Evolutionary conservation across 2,888 invertebrate species (phyloP), one percentile per base, ranked within the genome.

Genomic region (Eumacrocentrus americanus): DNA sequence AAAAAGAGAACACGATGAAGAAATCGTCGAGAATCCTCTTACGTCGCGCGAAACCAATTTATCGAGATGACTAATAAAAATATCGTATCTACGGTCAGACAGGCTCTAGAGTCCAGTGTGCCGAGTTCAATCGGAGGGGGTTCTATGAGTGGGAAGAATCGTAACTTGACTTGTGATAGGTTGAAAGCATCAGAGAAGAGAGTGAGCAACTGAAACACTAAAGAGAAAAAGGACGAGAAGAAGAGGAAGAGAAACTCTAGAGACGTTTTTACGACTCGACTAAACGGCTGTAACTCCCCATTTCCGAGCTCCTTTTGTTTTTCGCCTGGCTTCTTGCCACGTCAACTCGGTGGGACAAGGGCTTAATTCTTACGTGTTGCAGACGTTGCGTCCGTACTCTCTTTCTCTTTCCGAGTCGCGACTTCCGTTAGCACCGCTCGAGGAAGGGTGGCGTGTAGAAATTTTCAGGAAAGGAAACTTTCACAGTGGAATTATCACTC

Each of bases 191-290:
- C n/a, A n/a, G n/a, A n/a, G n/a, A n/a, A n/a, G n/a, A n/a, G 37
- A 52, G 40, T 20, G 37, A 48, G 37, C 54, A 14, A 40, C 37
- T 11, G 53, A 53, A 42, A 42, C 4, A 35, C 6, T 14, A 12
- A 52, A 52, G 20, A 50, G 12, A 51, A 25, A 54, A 20, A 47
- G 25, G 54, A 18, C 14, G 20, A 34, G 52, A 38, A 12, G 42
- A n/a, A 37, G 25, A 44, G 35, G 47, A 61, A 25, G 29, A 48
- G 48, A 58, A 58, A 64, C 66, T 65, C 58, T 51, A 57, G 62
- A 68, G 66, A 68, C 67, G 65, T 70, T 75, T 73, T 73, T 75
- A 71, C 63, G 70, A 72, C 60, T 68, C 62, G 65, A 66, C 70
- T 74, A 74, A 76, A 73, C 67, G 72, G 64, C 65, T 69, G 67